phyloP scores from a whole-genome alignment of 2,113 vertebrate genomes.

The Catharus bicknelli region DNA sequence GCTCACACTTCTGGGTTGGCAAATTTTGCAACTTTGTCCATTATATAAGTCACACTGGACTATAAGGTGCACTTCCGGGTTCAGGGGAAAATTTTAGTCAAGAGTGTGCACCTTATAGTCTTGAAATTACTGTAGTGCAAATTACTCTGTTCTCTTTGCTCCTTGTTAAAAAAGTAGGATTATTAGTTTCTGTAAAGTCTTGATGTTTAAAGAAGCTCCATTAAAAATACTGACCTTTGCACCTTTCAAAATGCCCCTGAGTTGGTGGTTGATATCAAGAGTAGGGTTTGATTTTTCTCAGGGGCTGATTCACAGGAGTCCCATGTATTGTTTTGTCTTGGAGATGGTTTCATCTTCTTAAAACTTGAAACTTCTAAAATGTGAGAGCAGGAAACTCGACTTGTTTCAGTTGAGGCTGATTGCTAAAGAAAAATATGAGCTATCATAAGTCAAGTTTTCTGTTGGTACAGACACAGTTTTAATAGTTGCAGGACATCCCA shows the following conservation, averaged over 20 bases:
- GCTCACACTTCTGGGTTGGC: no score
- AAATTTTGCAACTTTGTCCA: no score
- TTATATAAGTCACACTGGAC: no score
- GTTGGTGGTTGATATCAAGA: neutral
- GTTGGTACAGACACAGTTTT: neutral
- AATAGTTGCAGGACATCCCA: conserved; percentile 30
- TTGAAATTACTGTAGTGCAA: neutral
- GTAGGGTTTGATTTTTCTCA: neutral
- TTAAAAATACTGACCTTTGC: neutral
- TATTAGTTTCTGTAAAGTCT: neutral
- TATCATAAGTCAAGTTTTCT: neutral
- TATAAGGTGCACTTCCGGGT: no score
- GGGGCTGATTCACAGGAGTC: neutral
- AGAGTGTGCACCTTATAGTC: no score
- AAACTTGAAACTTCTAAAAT: neutral
- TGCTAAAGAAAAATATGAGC: neutral
- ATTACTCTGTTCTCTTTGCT: neutral
- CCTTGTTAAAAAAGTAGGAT: neutral
- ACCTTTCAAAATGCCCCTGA: neutral
- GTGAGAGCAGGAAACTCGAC: neutral
- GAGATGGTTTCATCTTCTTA: neutral
- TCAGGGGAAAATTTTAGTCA: no score
- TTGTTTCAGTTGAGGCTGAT: neutral
- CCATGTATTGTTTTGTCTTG: neutral
- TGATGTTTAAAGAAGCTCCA: neutral